Evolutionary conservation across 1,140 invertebrate species (phyloP).

Genomic region (Ceratina australensis): DNA sequence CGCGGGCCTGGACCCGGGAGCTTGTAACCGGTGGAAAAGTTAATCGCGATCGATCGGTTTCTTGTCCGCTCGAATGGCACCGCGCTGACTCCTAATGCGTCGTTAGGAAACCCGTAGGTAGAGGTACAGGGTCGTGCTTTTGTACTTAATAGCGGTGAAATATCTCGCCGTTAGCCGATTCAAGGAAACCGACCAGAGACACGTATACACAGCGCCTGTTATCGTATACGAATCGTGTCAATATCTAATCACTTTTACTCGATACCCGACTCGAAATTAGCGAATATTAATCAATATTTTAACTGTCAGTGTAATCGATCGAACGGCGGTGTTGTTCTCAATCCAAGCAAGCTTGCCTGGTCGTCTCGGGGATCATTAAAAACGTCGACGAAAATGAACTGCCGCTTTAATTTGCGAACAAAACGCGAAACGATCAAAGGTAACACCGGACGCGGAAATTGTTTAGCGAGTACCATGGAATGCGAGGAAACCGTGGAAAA

Average conservation of each 20-base stretch:
- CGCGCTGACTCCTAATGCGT: neutral
- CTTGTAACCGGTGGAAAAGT: neutral
- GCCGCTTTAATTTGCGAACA: too few species aligned
- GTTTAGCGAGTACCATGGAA: neutral
- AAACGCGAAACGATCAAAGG: neutral
- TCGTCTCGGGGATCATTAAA: too few species aligned
- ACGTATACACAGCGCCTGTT: too few species aligned
- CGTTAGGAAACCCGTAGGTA: too few species aligned
- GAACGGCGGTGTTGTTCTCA: too few species aligned
- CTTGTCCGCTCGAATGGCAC: neutral
- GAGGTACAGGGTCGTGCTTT: too few species aligned
- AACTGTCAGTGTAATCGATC: too few species aligned
- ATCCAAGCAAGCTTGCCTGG: too few species aligned
- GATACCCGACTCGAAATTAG: too few species aligned
- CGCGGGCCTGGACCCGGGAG: neutral
- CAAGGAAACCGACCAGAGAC: neutral
- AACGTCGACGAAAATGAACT: neutral
- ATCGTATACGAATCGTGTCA: too few species aligned
- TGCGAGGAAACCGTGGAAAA: neutral
- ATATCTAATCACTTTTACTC: too few species aligned
- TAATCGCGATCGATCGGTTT: conserved; percentile 17
- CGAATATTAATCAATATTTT: too few species aligned
- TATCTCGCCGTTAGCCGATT: neutral
- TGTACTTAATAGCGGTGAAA: neutral
- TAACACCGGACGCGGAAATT: neutral